These are phyloP conservation scores for Paratrypauchen microcephalus DNA, from an alignment of 2,797 vertebrate species.

Conservation along the genomic window DNA sequence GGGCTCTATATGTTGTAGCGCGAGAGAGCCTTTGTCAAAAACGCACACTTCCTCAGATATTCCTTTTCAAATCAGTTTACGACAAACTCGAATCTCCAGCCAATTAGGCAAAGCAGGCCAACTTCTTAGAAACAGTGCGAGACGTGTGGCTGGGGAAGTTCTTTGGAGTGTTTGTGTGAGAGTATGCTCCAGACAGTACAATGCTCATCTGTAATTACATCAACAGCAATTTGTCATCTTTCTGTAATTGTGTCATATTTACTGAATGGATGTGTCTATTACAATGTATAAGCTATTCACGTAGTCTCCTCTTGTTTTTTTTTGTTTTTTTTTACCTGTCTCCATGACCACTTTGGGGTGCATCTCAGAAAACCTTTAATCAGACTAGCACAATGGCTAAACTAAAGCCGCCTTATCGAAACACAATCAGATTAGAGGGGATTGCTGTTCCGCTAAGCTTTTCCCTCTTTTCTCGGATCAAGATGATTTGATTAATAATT, in stretches of 20 bases:
- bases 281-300: conserved; percentile 5
- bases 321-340: conserved; percentile 48
- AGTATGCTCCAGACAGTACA: neutral
- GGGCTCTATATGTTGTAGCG: conserved; percentile 60
- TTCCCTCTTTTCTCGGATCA: conserved; percentile 63
- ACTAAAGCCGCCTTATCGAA: conserved; percentile 80
- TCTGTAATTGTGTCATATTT: conserved; percentile 7
- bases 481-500: conserved; percentile 85
- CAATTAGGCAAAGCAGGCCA: conserved; percentile 73
- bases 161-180: conserved; percentile 40
- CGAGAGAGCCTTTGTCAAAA: conserved; percentile 71
- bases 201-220: conserved; percentile 12
- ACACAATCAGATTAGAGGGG: conserved; percentile 84
- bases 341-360: conserved; percentile 54
- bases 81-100: conserved; percentile 69
- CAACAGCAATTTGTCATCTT: conserved; percentile 3
- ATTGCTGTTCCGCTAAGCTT: conserved; percentile 74
- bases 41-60: conserved; percentile 77
- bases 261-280: conserved; percentile 8
- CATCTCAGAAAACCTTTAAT: conserved; percentile 69
- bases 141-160: conserved; percentile 43
- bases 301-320: conserved; percentile 26
- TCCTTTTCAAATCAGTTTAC: conserved; percentile 81
- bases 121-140: conserved; percentile 53
- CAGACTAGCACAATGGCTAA: conserved; percentile 70